A percentile compares a stretch with the other conserved stretches of the same genome.
These are phyloP conservation scores for Cabera pusaria DNA, from an alignment of 2,888 invertebrate genomes.

Conservation along the genomic window DNA sequence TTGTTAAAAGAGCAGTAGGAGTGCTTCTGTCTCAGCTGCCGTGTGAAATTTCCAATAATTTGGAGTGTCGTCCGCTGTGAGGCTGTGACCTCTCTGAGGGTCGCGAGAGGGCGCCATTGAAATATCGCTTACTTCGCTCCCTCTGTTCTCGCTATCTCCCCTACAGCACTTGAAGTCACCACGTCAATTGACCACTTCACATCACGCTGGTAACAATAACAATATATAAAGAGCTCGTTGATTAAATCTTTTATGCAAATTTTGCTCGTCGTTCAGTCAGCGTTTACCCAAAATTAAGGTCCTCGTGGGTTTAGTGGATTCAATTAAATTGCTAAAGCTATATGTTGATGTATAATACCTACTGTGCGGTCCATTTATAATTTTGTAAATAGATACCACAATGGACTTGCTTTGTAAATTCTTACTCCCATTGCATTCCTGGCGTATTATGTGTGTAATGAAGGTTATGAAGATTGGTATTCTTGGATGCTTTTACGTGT, in stretches of 20 bases:
- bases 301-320: neutral
- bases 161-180: conserved; percentile 51
- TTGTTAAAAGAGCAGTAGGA: conserved; percentile 25
- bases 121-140: conserved; percentile 60
- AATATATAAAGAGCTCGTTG: conserved; percentile 15
- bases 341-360: no score
- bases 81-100: conserved; percentile 37
- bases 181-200: conserved; percentile 42
- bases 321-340: no score
- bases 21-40: conserved; percentile 36
- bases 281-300: neutral
- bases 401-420: no score
- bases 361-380: no score
- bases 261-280: conserved; percentile 3
- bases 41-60: conserved; percentile 57
- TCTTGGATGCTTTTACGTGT: no score
- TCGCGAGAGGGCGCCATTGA: conserved; percentile 44
- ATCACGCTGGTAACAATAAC: conserved; percentile 28
- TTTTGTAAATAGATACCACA: no score
- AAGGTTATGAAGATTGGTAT: no score
- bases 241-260: conserved; percentile 8
- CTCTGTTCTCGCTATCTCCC: conserved; percentile 36
- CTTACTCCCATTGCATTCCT: no score
- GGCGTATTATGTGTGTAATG: no score
- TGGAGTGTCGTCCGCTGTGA: conserved; percentile 44